These are phyloP conservation scores for Acanthosoma haemorrhoidale DNA, from an alignment of 2,888 invertebrate species.

Conservation along the genomic window DNA sequence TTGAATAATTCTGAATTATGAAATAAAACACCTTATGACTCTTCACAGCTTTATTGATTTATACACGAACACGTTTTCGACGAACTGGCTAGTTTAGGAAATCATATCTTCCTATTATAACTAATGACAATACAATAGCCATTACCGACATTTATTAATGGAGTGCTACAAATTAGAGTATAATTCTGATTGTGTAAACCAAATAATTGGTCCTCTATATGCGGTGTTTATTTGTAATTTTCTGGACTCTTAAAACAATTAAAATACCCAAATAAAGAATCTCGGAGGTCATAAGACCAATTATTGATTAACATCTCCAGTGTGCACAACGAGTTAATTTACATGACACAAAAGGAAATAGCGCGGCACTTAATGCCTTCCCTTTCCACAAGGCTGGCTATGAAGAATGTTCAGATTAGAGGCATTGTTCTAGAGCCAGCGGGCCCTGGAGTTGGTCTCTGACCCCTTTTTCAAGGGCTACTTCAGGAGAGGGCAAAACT, in stretches of 20 bases:
- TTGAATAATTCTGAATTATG: no score
- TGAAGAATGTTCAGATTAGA: background rate
- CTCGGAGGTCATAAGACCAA: background rate
- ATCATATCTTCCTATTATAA: no score
- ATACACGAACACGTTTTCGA: no score
- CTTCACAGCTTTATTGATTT: no score
- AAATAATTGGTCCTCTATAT: no score
- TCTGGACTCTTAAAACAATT: background rate
- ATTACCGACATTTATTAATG: no score
- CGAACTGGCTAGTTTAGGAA: no score
- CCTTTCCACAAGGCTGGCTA: background rate
- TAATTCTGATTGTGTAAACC: no score
- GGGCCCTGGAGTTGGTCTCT: background rate
- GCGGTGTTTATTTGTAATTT: background rate
- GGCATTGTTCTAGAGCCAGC: background rate
- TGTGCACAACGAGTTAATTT: background rate
- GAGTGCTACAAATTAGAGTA: no score
- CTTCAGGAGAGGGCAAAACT: no score
- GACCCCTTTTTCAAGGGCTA: background rate
- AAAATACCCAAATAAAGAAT: background rate
- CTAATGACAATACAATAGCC: no score
- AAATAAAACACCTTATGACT: no score
- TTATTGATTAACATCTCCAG: background rate
- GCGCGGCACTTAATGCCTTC: background rate
- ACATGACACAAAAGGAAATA: conserved; percentile 9